Percentiles rank a stretch among this genome's conserved stretches.
phyloP scores from a whole-genome alignment of 2,797 vertebrate genomes.

The Liparis tanakae region DNA sequence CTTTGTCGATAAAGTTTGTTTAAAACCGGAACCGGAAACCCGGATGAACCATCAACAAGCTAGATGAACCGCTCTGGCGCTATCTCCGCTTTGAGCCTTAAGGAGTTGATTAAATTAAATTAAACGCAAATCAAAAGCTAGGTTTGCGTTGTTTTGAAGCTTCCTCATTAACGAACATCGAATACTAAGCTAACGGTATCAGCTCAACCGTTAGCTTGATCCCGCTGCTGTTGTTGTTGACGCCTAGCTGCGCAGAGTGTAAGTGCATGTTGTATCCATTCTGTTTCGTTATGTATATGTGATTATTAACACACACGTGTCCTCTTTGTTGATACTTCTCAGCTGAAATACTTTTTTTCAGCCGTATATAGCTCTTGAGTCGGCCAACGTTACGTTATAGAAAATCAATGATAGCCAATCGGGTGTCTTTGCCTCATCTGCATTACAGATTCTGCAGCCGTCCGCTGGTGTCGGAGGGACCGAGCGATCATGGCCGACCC shows the following conservation, averaged over 20 bases:
- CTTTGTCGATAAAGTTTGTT: slow-evolving; percentile 60
- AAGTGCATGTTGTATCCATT: slow-evolving; percentile 1
- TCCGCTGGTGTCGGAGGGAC: not conserved
- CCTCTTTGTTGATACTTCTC: not conserved
- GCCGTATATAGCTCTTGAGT: not conserved
- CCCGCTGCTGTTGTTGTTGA: slow-evolving; percentile 41
- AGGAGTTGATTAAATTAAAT: rapidly evolving
- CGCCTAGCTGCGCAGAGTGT: slow-evolving; percentile 40
- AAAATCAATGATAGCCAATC: not conserved
- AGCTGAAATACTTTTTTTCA: not conserved
- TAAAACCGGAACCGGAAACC: slow-evolving; percentile 69
- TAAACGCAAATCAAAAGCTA: too few species aligned
- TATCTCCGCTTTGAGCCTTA: rapidly evolving
- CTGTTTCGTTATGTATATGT: not conserved
- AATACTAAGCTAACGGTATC: slow-evolving; percentile 9
- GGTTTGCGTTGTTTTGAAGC: not conserved
- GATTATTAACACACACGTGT: not conserved
- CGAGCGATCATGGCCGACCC: slow-evolving; percentile 82
- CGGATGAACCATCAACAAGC: not conserved
- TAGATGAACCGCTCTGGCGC: not conserved
- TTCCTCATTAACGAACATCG: rapidly evolving
- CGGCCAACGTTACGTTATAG: not conserved
- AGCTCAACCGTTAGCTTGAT: not conserved
- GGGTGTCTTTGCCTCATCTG: not conserved
- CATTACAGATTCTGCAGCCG: slow-evolving; percentile 15